Evolutionary conservation across 2,888 invertebrate species (phyloP), one percentile per base, ranked within the genome.

Genomic region (Noctuana brunneofusca): DNA sequence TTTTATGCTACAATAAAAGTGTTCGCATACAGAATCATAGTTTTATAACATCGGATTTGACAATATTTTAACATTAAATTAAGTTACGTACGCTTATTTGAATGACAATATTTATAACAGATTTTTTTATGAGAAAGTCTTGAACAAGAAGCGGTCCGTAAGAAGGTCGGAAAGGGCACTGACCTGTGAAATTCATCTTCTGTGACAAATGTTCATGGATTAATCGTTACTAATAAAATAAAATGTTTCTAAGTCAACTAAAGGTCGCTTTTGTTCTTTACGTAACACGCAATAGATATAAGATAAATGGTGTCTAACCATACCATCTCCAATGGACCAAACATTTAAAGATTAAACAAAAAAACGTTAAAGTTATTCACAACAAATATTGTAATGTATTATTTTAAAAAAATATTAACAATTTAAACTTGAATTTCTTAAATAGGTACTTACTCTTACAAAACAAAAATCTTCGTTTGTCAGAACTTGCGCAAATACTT

Each of bases 171-270:
- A 52, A 30, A 12, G 48, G 9, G 46, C 60, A 60, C 24, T 54
- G 53, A 48, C 54, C 46, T 60, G 60, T 60, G 54, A 60, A 60
- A 54, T 48, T 54, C 53, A 35, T 60, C 54, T 43, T 60, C 60
- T 60, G 60, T 48, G 54, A 54, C 54, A 54, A 52, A 54, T 38
- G 27, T 60, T 46, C 43, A 46, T 30, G 46, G 43, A 53, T 43
- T 53, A 59, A 52, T 58, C 59, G 43, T 16, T 35, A 2, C 32
- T 38, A 46, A 53, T 46, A 52, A 46, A 53, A 20, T 14, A 32
- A 53, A 43, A 57, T 46, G 30, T 9, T 11, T 18, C 16, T 46
- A 6, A n/a, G n/a, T 48, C 22, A 2, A 22, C n/a, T n/a, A 48
- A 38, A 48, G 22, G 20, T 48, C n/a, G 4, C n/a, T n/a, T 48